Evolutionary conservation across 2,797 vertebrate genomes (phyloP).

Genomic region (Spondyliosoma cantharus): DNA sequence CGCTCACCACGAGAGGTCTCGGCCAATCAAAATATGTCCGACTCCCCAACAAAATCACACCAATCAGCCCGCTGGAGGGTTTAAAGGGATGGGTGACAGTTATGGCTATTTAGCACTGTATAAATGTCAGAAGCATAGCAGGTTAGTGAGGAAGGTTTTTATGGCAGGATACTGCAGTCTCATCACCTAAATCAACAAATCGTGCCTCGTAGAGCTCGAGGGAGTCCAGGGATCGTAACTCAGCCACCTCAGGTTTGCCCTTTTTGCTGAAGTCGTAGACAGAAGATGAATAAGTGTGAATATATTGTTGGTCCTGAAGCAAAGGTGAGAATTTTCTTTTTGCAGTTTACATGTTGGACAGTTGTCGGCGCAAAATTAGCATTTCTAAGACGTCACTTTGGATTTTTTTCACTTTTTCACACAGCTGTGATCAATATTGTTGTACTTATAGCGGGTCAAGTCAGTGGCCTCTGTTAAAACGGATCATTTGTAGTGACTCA

Average conservation of each 20-base stretch:
- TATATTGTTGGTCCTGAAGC: no score
- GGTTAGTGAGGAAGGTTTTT: slow-evolving; percentile 1
- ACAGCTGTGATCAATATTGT: not conserved
- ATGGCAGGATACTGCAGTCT: not conserved
- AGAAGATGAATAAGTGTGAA: no score
- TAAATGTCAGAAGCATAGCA: slow-evolving; percentile 23
- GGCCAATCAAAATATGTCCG: slow-evolving; percentile 55
- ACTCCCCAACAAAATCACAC: slow-evolving; percentile 43
- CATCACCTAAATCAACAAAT: slow-evolving; percentile 18
- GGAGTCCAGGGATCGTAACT: not conserved
- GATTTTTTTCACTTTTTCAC: no score
- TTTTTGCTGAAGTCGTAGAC: no score
- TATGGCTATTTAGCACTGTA: not conserved
- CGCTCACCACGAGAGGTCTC: slow-evolving; percentile 47
- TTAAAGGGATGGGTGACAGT: slow-evolving; percentile 25
- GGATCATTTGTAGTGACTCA: not conserved
- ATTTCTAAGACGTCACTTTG: not conserved
- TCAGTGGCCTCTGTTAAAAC: not conserved
- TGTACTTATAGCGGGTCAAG: not conserved
- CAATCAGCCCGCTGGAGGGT: slow-evolving; percentile 16
- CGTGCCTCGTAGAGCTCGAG: not conserved
- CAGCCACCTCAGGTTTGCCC: not conserved
- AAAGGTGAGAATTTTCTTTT: not conserved
- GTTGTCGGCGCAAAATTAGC: not conserved
- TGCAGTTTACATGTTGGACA: not conserved